Evolutionary conservation across 2,888 invertebrate species (phyloP), one percentile per base, ranked within the genome.

Genomic region (Sphaerophoria taeniata): DNA sequence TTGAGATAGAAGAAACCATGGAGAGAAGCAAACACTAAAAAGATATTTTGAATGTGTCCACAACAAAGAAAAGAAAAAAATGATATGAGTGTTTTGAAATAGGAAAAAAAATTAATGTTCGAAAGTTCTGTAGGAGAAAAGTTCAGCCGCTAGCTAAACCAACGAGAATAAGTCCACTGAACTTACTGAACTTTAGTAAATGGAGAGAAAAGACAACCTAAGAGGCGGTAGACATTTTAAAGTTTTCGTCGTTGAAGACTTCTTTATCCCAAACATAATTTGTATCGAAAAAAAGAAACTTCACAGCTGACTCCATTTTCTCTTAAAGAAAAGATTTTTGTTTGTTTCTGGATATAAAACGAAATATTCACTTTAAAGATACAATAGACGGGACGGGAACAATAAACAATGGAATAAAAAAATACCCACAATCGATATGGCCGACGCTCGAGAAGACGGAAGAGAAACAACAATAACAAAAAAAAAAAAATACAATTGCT

Each of bases 231-330:
- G 6, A 4, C 47, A 4, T 61, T 61, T 55, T 51, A 12, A 31
- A 1, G 0, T 53, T 4, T 11, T 9, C 33, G 12, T 34, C 6
- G 0, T 56, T 9, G 0, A 2, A 16, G 7, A 16, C 16, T 36
- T 16, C 6, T 24, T 7, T 2, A 3, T 36, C 34, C 14, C 39
- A 9, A 58, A 58, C 9, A 16, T 14, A 39, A 7, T 34, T 56
- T 1, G 12, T 11, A 63, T 11, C 34, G 31, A 33, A n/a, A 11
- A 31, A 14, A 47, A 5, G 2, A n/a, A 63, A 49, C 49, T 70
- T 49, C 34, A 67, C 83, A 80, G 79, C 84, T 80, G 84, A 84
- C 80, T 84, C 80, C 80, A 79, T 80, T 76, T 53, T 76, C 72
- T 60, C 53, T 0, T 63, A 67, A 61, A 67, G 49, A 67, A 60